phyloP scores from a whole-genome alignment of 1,140 invertebrate species.

The Manduca sexta region DNA sequence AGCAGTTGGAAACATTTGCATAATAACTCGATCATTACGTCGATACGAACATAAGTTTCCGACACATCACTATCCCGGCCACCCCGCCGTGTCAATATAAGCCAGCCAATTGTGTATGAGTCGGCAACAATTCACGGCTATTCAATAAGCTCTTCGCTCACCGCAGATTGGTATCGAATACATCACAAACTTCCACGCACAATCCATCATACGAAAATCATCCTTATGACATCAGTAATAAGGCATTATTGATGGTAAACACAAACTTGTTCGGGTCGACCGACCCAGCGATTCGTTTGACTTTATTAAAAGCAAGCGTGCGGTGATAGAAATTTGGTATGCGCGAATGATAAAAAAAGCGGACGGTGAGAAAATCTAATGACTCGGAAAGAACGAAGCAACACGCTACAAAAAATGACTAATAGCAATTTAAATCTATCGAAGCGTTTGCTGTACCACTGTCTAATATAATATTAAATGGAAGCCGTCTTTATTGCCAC shows the following conservation, averaged over 20 bases:
- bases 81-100: conserved; percentile 52
- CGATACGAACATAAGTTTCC: neutral
- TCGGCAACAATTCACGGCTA: conserved; percentile 46
- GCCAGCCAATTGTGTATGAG: conserved; percentile 51
- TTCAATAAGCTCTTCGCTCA: conserved; percentile 55
- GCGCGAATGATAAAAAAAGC: conserved; percentile 15
- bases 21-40: too few relatives aligned
- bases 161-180: conserved; percentile 31
- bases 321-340: conserved; percentile 14
- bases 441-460: neutral
- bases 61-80: conserved; percentile 35
- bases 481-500: neutral
- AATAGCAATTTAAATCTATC: conserved; percentile 8
- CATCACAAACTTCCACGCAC: conserved; percentile 6
- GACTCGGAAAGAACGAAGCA: conserved; percentile 14
- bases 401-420: neutral
- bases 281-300: conserved; percentile 3
- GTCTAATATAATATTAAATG: conserved; percentile 3
- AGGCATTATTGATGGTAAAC: neutral
- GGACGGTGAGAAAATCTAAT: conserved; percentile 25
- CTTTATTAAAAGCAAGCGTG: conserved; percentile 9
- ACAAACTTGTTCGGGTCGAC: neutral
- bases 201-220: neutral
- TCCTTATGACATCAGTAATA: conserved; percentile 2
- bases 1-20: too few relatives aligned